Percentiles rank a stretch among this genome's conserved stretches.
phyloP scores from a whole-genome alignment of 2,888 invertebrate species.

The Leptinotarsa juncta region DNA sequence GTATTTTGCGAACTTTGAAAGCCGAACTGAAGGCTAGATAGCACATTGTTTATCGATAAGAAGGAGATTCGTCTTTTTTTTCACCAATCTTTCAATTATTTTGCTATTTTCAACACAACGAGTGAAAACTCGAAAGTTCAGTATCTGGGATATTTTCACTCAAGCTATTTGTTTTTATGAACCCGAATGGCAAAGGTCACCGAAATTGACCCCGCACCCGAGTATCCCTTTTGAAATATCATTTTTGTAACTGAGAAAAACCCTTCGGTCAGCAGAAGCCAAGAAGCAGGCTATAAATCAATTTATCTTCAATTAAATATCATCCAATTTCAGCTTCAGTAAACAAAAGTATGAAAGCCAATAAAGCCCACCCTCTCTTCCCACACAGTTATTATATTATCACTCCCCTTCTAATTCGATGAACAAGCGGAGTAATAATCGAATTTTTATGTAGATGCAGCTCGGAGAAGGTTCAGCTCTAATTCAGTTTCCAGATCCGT shows the following conservation, averaged over 20 bases:
- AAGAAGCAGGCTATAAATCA: not conserved
- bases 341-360: conserved; percentile 2
- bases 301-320: not conserved
- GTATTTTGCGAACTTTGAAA: no score
- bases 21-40: no score
- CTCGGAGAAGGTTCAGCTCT: not conserved
- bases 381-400: conserved; percentile 35
- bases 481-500: conserved; percentile 8
- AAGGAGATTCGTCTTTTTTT: no score
- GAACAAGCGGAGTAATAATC: conserved; percentile 33
- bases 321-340: not conserved
- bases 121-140: no score
- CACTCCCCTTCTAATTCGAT: conserved; percentile 32
- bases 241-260: not conserved
- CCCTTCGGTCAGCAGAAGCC: no score
- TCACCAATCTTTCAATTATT: no score
- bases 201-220: no score
- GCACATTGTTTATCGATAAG: no score
- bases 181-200: no score
- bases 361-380: conserved; percentile 19
- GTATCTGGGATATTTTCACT: no score
- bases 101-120: no score
- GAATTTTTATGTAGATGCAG: conserved; percentile 39
- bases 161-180: no score
- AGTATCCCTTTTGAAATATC: not conserved